Percentiles rank a stretch among this genome's conserved stretches.
These are phyloP conservation scores for Parotia lawesii DNA, from an alignment of 2,113 vertebrate species.

Conservation along the genomic window DNA sequence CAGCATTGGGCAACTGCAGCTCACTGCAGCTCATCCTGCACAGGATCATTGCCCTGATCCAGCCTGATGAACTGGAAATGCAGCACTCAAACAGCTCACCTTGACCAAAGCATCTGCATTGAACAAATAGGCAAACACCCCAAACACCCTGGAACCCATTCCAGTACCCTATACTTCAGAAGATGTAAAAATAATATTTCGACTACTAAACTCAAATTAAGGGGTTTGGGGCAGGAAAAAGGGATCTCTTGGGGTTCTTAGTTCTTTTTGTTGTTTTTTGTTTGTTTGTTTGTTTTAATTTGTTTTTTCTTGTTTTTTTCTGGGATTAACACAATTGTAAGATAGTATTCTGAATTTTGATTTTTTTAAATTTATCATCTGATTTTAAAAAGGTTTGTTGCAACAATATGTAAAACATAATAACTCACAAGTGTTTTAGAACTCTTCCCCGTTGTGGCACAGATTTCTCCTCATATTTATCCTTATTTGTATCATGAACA, in stretches of 20 bases:
- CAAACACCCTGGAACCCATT: neutral
- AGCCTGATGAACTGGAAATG: neutral
- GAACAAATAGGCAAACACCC: neutral
- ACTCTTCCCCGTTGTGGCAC: accelerated
- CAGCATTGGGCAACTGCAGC: accelerated
- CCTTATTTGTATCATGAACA: neutral
- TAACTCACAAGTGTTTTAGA: neutral
- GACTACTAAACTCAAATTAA: neutral
- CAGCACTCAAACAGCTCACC: neutral
- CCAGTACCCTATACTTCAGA: neutral
- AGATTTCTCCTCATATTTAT: neutral
- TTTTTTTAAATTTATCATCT: neutral
- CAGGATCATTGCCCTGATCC: neutral
- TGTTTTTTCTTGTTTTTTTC: neutral
- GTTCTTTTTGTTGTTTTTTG: too few species aligned
- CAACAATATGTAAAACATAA: neutral
- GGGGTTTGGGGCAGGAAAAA: neutral
- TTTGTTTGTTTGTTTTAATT: neutral
- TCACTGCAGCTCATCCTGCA: neutral
- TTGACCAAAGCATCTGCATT: neutral
- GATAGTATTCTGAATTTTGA: accelerated
- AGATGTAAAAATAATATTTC: neutral
- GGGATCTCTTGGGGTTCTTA: accelerated
- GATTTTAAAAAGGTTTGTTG: neutral
- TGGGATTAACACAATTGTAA: neutral